A percentile compares a stretch with the other conserved stretches of the same genome.
Evolutionary conservation across 2,888 invertebrate species (phyloP).

Genomic region (Xestia rhomboidea): DNA sequence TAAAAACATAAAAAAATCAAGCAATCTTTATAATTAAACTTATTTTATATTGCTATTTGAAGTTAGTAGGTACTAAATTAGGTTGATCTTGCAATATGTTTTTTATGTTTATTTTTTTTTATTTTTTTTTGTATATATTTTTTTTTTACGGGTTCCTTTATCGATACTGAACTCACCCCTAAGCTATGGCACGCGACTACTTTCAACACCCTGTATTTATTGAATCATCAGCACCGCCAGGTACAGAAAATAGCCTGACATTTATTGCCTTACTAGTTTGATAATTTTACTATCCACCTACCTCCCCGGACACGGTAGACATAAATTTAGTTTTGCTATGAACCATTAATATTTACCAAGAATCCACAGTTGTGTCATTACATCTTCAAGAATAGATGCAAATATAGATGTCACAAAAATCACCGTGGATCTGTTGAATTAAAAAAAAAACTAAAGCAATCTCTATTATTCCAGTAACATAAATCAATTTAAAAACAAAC

Average conservation of each 20-base stretch:
- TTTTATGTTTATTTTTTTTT: too few relatives aligned
- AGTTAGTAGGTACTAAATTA: too few relatives aligned
- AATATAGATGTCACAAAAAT: conserved; percentile 50
- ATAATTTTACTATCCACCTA: background rate
- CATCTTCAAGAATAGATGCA: conserved; percentile 67
- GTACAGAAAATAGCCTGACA: background rate
- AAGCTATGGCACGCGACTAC: too few relatives aligned
- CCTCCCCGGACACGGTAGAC: background rate
- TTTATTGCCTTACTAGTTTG: conserved; percentile 1
- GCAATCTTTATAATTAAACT: too few relatives aligned
- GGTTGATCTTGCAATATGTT: too few relatives aligned
- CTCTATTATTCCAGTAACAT: background rate
- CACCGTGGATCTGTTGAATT: conserved; percentile 30
- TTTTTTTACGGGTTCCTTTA: too few relatives aligned
- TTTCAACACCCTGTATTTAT: background rate
- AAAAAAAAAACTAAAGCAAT: conserved; percentile 25
- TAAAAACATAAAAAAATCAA: too few relatives aligned
- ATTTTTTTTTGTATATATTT: too few relatives aligned
- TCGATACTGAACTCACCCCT: too few relatives aligned
- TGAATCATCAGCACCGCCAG: background rate
- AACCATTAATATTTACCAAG: conserved; percentile 65
- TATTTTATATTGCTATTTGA: too few relatives aligned
- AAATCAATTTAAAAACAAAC: background rate
- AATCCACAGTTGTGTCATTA: conserved; percentile 60
- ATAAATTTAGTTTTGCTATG: background rate